Evolutionary conservation across 35 echinoderm and acorn worm species (phyloP).

Genomic region (Amphiura filiformis): DNA sequence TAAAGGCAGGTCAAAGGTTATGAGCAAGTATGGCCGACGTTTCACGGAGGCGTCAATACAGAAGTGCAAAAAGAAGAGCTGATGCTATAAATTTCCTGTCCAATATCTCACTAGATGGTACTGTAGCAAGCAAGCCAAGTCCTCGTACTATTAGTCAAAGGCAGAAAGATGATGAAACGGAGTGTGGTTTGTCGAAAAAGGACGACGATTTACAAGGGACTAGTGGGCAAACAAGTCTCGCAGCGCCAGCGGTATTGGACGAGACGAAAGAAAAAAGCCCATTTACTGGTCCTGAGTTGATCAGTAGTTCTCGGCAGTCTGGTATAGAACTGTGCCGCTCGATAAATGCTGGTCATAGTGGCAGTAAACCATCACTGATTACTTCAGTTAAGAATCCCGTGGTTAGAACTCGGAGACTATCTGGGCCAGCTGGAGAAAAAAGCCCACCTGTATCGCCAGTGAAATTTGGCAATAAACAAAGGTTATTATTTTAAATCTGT

Average conservation of each 20-base stretch:
- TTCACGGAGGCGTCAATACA: conserved; percentile 16
- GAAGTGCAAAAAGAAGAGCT: conserved; percentile 54
- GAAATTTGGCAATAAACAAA: neutral
- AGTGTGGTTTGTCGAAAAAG: conserved; percentile 4
- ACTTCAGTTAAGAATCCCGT: neutral
- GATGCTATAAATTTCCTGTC: conserved; percentile 56
- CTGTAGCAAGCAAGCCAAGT: neutral
- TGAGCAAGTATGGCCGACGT: conserved; percentile 41
- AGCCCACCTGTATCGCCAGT: neutral
- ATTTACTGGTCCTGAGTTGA: neutral
- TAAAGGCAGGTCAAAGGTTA: too few relatives aligned
- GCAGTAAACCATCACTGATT: neutral
- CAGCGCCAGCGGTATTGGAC: neutral
- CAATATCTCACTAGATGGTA: conserved; percentile 58
- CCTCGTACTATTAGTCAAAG: neutral
- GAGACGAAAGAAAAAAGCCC: neutral
- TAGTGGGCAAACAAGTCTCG: neutral
- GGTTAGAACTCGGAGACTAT: neutral
- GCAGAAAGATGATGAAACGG: neutral
- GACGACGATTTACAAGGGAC: neutral
- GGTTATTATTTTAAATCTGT: neutral
- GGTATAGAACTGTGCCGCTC: neutral
- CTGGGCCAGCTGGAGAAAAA: neutral
- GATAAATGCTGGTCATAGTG: neutral
- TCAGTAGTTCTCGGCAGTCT: neutral